A percentile compares a stretch with the other conserved stretches of the same genome.
Conservation (phyloP, 2,888 invertebrate genomes). For the Hermaeophaga mercurialis region DNA sequence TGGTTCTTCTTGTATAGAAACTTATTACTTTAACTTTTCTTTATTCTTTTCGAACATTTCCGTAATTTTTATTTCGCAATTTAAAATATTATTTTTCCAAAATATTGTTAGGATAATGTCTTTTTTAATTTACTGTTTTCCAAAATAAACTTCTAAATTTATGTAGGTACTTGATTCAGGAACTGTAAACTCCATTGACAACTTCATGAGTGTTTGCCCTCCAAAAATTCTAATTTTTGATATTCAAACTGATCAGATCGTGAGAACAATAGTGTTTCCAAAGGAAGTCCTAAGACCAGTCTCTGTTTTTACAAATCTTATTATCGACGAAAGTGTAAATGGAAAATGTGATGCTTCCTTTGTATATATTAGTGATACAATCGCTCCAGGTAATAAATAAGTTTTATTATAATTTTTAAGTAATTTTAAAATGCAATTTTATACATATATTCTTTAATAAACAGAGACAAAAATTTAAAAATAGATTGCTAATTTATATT, state of each 20-base stretch:
- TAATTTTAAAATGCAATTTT: too few species aligned
- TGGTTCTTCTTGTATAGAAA: too few species aligned
- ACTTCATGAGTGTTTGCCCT: conserved; percentile 70
- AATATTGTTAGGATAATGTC: too few species aligned
- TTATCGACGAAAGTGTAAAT: conserved; percentile 74
- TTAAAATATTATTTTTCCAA: too few species aligned
- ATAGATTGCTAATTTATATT: too few species aligned
- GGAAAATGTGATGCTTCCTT: conserved; percentile 77
- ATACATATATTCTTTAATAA: too few species aligned
- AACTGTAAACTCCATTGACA: conserved; percentile 71
- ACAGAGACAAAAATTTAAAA: too few species aligned
- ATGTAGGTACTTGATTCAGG: conserved; percentile 82
- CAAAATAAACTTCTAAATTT: too few species aligned
- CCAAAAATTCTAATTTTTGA: conserved; percentile 84
- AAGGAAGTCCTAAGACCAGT: conserved; percentile 73
- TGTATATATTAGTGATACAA: conserved; percentile 81
- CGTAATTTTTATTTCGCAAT: neutral
- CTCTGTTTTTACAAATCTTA: conserved; percentile 77
- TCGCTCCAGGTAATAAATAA: conserved; percentile 69
- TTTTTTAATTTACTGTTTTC: too few species aligned
- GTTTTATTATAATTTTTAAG: neutral
- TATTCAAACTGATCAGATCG: conserved; percentile 71
- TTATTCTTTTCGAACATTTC: too few species aligned
- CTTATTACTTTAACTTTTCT: too few species aligned
- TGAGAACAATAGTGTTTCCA: conserved; percentile 75